Percentiles rank a stretch among this genome's conserved stretches.
Conservation (phyloP, 2,113 vertebrate genomes). For the Burhinus bistriatus region DNA sequence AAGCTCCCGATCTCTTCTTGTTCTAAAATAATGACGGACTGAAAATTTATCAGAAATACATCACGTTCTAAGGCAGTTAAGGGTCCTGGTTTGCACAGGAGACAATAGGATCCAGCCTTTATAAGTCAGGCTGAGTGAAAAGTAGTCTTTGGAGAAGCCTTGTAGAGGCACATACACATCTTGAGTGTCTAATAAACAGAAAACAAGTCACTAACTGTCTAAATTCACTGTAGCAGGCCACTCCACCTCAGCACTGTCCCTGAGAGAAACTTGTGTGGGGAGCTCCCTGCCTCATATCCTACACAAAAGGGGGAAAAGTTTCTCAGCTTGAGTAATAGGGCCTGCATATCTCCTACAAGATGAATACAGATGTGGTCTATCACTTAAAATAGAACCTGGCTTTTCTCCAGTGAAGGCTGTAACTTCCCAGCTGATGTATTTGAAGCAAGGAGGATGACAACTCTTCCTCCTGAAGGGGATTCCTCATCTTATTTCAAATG, state of each 20-base stretch:
- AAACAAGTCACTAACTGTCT: neutral
- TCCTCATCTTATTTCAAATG: neutral
- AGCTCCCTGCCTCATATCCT: rapidly evolving
- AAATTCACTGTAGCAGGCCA: neutral
- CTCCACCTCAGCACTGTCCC: neutral
- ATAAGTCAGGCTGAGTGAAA: neutral
- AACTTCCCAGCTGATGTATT: neutral
- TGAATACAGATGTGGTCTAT: neutral
- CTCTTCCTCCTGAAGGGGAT: neutral
- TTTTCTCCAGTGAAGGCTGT: neutral
- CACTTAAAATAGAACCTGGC: neutral
- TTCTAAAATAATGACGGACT: neutral
- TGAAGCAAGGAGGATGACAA: neutral
- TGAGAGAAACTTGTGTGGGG: neutral
- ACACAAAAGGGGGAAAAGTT: neutral
- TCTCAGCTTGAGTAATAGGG: neutral
- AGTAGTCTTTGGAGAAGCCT: neutral
- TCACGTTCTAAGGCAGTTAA: neutral
- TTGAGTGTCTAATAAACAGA: neutral
- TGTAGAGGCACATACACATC: neutral
- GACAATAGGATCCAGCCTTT: neutral
- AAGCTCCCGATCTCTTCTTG: neutral
- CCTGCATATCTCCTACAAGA: neutral
- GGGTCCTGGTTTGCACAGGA: neutral
- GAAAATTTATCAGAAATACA: neutral